Base-by-base conservation (phyloP, 2,113 vertebrate species). In the Xenotilapia flavipinnis region DNA sequence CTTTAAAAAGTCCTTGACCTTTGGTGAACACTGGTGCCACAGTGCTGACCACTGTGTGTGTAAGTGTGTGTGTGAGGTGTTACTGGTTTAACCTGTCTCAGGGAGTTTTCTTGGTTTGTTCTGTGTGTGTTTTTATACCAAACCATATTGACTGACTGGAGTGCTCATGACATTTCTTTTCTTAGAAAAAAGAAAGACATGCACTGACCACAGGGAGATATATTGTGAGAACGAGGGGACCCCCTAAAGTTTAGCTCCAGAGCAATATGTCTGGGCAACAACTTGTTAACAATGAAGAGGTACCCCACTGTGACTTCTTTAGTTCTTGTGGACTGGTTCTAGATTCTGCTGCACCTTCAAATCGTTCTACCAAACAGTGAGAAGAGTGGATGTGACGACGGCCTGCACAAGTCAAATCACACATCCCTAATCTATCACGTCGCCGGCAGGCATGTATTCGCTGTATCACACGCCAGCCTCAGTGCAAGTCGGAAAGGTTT, bases 1-100 rank as follows among this genome's bases (percentile, higher is more conserved):
- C 68, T 80, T 85, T 87, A 60, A 86, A 87, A 88, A 79, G 90
- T 88, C 92, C 87, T 92, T 93, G 90, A 91, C 89, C 90, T 92
- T 91, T 92, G 86, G 84, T 31, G 62, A 79, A 87, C 58, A 33
- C 2, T 21, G 14, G 68, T 45, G 77, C 70, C 68, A 77, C 31
- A 7, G 55, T 81, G 88, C 55, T 85, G 86, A 9, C 70, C 33
- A 21, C 21, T 21, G n/a, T n/a, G n/a, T n/a, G 28, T 28, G 28
- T 28, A 28, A 28, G 28, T 49, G 60, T 65, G 60, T 2, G 10
- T 8, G 60, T 65, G 42, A 49, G 42, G 23, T 75, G 70, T 2
- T 31, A 11, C 53, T 26, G 11, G 45, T 1, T 42, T 15, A 68
- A 68, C 33, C 10, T 31, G 6, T 79, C 36, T 68, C 36, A 0